Base-by-base conservation (phyloP, 2,888 invertebrate genomes). In the Achlya flavicornis region DNA sequence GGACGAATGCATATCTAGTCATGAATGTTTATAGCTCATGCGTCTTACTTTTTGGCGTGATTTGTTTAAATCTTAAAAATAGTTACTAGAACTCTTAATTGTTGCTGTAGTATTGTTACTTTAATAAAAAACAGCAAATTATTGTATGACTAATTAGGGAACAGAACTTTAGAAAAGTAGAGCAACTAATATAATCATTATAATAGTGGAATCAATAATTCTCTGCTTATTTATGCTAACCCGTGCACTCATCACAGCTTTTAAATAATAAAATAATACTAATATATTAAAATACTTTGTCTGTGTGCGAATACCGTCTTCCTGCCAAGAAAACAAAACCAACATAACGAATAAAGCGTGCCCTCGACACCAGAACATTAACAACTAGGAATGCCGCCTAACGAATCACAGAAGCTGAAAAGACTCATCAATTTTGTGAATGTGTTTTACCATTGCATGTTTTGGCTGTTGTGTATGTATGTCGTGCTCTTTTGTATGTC, bases 41-140 rank as follows among this genome's bases (percentile, higher is more conserved):
- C 87, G 89, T 92, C 92, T 92, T 92, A 90, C 89, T 76, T 86
- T 86, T 92, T 91, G 92, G 92, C 91, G 92, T 92, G 90, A 90
- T 83, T 65, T 73, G 68, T 53, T 53, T n/a, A 19, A 16, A 53
- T 53, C n/a, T 19, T 6, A 10, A 16, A 19, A 8, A 53, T 53
- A 6, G 16, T 48, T 53, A 53, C 10, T n/a, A 46, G 46, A 41
- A 41, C 41, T 46, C 46, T 4, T 8, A 46, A n/a, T 46, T n/a
- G 35, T 11, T 41, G 33, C 14, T 58, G 32, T 59, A n/a, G 41
- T 41, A 41, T 41, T 7, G n/a, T n/a, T n/a, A n/a, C n/a, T n/a
- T n/a, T n/a, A n/a, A 38, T 38, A 1, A 38, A 38, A 7, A 12
- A 3, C 1, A 12, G 1, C 2, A 41, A 19, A 53, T 19, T 48